Percentiles rank a stretch among this genome's conserved stretches.
phyloP scores from a whole-genome alignment of 2,797 vertebrate species.

The Amphiprion clarkii region DNA sequence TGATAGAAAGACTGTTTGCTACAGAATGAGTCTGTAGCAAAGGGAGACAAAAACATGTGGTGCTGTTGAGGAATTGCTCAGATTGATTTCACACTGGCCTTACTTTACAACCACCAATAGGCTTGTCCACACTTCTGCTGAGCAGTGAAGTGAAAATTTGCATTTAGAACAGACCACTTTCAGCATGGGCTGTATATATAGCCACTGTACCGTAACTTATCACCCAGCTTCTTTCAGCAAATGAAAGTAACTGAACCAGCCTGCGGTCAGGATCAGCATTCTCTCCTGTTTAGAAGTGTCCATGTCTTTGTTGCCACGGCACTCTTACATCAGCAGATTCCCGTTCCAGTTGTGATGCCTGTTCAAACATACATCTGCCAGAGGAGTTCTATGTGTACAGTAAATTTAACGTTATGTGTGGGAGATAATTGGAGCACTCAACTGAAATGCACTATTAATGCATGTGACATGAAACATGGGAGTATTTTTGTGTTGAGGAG shows the following conservation, averaged over 20 bases:
- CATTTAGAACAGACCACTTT: neutral
- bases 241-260: slow-evolving; percentile 1
- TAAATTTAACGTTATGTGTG: neutral
- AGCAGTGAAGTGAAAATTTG: no score
- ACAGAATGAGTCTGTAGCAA: no score
- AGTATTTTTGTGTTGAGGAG: neutral
- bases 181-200: neutral
- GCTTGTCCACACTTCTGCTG: no score
- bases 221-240: slow-evolving; percentile 5
- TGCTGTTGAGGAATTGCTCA: no score
- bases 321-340: neutral
- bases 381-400: neutral
- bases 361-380: neutral
- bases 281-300: neutral
- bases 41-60: no score
- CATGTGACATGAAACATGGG: neutral
- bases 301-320: neutral
- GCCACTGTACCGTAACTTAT: neutral
- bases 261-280: neutral
- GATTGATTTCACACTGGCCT: no score
- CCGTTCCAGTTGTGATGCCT: neutral
- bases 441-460: neutral
- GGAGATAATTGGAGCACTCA: neutral
- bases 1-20: neutral
- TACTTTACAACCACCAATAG: no score